A percentile compares a stretch with the other conserved stretches of the same genome.
Evolutionary conservation across 2,113 vertebrate species (phyloP).

Genomic region (Grallaria varia): DNA sequence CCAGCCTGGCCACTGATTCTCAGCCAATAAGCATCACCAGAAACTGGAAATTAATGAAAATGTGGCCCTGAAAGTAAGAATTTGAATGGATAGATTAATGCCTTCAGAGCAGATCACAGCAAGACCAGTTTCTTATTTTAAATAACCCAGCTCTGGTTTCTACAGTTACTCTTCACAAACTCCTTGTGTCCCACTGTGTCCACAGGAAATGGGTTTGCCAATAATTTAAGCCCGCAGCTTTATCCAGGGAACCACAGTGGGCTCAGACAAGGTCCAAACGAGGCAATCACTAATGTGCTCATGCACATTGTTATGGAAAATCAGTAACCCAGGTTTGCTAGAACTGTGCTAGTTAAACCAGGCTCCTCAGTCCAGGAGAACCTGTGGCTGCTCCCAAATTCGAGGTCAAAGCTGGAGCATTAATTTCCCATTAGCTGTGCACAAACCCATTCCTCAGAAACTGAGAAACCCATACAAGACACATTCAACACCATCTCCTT

Average conservation of each 20-base stretch:
- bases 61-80: background rate
- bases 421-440: background rate
- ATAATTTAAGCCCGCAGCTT: background rate
- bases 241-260: background rate
- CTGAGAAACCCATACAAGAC: too few species aligned
- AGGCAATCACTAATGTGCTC: background rate
- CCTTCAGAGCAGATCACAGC: background rate
- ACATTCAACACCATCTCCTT: fast-evolving
- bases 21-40: background rate
- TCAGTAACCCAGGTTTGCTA: fast-evolving
- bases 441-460: fast-evolving
- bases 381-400: fast-evolving
- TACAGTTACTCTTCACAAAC: background rate
- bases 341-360: background rate
- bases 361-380: background rate
- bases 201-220: background rate
- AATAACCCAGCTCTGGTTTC: background rate
- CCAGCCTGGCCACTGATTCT: fast-evolving
- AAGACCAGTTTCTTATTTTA: background rate
- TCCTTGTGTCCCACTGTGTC: background rate
- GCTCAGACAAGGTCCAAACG: background rate
- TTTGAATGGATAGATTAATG: background rate
- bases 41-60: background rate
- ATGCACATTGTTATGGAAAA: fast-evolving
- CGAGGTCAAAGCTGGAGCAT: background rate